Evolutionary conservation across 2,797 vertebrate species (phyloP), one percentile per base, ranked within the genome.

Genomic region (Urosaurus nigricauda): DNA sequence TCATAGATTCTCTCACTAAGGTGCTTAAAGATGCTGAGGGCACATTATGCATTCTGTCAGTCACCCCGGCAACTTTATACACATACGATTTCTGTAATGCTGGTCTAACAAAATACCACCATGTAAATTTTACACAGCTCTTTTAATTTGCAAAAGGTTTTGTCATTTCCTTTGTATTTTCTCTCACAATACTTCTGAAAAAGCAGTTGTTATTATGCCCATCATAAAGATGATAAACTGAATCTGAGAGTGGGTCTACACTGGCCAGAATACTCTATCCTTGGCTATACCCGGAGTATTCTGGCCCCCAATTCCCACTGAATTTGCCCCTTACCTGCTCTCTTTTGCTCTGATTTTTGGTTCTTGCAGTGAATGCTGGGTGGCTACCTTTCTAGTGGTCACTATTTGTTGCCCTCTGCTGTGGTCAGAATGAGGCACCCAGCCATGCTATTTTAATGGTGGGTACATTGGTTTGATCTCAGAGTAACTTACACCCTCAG

Each of bases 1-100:
- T 95, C 86, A 73, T 91, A 94, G 92, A 90, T 88, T 93, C 91
- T 83, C 91, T 89, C 58, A 87, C 92, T 56, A 86, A 58, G 73
- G 40, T 92, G 93, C 87, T 5, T 43, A 86, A 93, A 81, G 84
- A 90, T 0, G 0, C 83, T 83, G 51, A 16, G 71, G 70, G 70
- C 70, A 86, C n/a, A 21, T 51, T 58, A 82, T 80, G 79, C 83
- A 87, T 77, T 26, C 78, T 26, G 85, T 78, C 0, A 0, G 60
- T 86, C 82, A 63, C 77, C 12, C 0, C 0, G 71, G 79, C 0
- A 3, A 80, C 79, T 35, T 53, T 74, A 53, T 65, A 77, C 32
- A 75, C 26, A 32, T 35, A 68, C 58, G 43, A 21, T 85, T 88
- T 70, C 75, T 43, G 77, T 43, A 73, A 89, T 14, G 6, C 9